Base-by-base conservation (phyloP, 2,113 vertebrate species). In the Antidorcas marsupialis region DNA sequence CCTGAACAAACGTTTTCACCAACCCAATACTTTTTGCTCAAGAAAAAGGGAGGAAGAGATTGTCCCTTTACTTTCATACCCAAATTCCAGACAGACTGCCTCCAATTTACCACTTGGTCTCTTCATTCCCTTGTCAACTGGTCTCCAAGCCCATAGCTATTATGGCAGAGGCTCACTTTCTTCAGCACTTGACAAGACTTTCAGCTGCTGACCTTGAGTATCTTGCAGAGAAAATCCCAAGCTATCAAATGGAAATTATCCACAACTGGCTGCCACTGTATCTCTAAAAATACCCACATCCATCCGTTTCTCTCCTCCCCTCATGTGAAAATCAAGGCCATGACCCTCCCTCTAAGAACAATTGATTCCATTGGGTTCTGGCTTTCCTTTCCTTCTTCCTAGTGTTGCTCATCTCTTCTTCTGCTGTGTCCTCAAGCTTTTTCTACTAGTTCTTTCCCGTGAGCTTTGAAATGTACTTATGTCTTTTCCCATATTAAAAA, bases 141-240 rank as follows among this genome's bases (percentile, higher is more conserved):
- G 45, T 64, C 15, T 13, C 59, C 39, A 96, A 86, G 82, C 27
- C 30, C 67, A 85, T 25, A 86, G 43, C 67, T 91, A 95, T 11
- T 94, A 96, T 36, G 57, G 84, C 53, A 83, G 43, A 95, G 50
- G 47, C 64, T 97, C n/a, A 74, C 60, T 84, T 93, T 94, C 64
- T 94, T 94, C 71, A 91, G 50, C 53, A 52, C 23, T 95, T 83
- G n/a, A 94, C 36, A 93, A 97, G 82, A 89, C 52, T 96, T 94
- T 91, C 12, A 55, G 25, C 47, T 97, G 55, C 47, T 76, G 21
- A 94, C 53, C 53, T 96, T 92, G 43, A 71, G 92, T 90, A 36
- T 90, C 62, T 95, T 92, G n/a, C 30, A 92, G 55, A 94, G 53
- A 97, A 96, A 94, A 87, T 25, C 23, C 43, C 45, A 93, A 96